Percentiles rank a stretch among this genome's conserved stretches.
Conservation (phyloP, 1,140 invertebrate genomes). For the Tetramorium simillimum region DNA sequence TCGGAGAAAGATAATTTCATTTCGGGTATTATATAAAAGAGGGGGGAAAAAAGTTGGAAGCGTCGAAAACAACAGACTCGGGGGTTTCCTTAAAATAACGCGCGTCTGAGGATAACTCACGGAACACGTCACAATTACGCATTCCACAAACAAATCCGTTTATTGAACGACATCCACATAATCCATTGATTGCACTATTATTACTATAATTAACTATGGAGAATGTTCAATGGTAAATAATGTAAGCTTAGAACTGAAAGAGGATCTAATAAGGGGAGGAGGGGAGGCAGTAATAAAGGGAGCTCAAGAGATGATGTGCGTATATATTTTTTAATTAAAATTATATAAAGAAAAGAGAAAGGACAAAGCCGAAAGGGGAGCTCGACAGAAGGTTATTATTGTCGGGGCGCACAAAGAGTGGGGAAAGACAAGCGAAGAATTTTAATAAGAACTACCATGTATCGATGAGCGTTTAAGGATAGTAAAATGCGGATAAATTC, state of each 20-base stretch:
- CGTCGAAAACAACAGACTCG: neutral
- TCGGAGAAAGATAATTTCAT: constrained; percentile 13
- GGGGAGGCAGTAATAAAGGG: neutral
- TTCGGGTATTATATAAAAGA: neutral
- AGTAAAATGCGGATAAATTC: neutral
- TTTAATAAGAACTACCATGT: constrained; percentile 32
- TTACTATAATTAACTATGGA: constrained; percentile 5
- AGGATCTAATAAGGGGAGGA: neutral
- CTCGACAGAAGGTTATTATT: constrained; percentile 14
- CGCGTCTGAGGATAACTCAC: neutral
- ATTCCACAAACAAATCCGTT: neutral
- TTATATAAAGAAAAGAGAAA: constrained; percentile 20
- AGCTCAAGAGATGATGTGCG: neutral
- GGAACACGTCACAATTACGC: neutral
- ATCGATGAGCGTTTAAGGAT: neutral
- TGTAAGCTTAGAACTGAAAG: neutral
- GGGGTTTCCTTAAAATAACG: neutral
- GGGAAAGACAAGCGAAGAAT: neutral
- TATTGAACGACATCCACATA: neutral
- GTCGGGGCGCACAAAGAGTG: neutral
- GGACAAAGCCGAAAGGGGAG: constrained; percentile 16
- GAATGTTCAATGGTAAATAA: neutral
- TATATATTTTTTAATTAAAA: constrained; percentile 55
- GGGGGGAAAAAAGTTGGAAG: too few species aligned
- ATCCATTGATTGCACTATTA: constrained; percentile 1